Percentiles rank a stretch among this genome's conserved stretches.
These are phyloP conservation scores for Hermetia illucens DNA, from an alignment of 1,140 invertebrate species.

Conservation along the genomic window DNA sequence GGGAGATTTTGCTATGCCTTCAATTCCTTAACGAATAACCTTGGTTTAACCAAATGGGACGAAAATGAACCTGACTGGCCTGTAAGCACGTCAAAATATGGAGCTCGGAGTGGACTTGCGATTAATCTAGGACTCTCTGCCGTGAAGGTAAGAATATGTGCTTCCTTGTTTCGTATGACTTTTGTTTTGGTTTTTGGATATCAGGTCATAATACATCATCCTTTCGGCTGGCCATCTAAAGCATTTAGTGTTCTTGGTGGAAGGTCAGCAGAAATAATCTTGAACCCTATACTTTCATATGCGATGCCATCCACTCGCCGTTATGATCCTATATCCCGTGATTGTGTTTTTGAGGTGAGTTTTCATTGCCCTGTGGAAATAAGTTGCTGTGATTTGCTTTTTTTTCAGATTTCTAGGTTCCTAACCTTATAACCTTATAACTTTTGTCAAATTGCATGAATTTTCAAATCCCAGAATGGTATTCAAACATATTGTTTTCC, in stretches of 20 bases:
- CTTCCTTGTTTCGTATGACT: no score
- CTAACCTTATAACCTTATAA: no score
- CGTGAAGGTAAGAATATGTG: no score
- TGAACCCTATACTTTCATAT: constrained; percentile 3
- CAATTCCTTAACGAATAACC: constrained; percentile 27
- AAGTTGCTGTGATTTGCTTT: no score
- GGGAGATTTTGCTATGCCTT: constrained; percentile 35
- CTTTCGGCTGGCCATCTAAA: constrained; percentile 1
- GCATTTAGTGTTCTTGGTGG: constrained; percentile 1
- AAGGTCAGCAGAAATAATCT: neutral
- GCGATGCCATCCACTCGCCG: neutral
- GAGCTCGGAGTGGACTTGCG: constrained; percentile 6
- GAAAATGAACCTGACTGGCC: constrained; percentile 1
- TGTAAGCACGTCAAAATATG: constrained; percentile 2
- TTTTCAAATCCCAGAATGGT: no score
- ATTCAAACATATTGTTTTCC: no score
- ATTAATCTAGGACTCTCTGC: neutral
- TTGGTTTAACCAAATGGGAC: no score
- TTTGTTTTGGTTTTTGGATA: no score
- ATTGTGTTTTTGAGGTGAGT: constrained; percentile 4
- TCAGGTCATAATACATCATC: constrained; percentile 1
- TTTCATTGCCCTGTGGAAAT: no score
- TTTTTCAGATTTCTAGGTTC: no score
- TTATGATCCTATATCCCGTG: neutral
- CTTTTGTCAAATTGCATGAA: no score